Percentiles rank a stretch among this genome's conserved stretches.
Conservation (phyloP, 1,140 invertebrate species). For the Latrodectus geometricus region DNA sequence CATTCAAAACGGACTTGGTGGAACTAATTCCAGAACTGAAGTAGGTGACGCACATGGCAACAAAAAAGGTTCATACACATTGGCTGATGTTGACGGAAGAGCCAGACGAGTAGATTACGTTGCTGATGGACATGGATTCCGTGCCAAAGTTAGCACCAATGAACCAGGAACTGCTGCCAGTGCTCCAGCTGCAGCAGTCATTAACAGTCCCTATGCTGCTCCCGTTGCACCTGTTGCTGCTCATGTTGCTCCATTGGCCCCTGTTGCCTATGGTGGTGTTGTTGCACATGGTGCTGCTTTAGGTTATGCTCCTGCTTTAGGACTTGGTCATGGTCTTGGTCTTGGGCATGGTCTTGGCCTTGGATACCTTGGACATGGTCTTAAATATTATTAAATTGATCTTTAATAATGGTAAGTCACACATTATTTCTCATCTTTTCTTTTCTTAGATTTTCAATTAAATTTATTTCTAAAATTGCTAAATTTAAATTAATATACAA, state of each 20-base stretch:
- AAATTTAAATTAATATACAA: too few relatives aligned
- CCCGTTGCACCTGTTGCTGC: neutral
- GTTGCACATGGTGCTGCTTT: neutral
- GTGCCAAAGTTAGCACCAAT: slow-evolving; percentile 64
- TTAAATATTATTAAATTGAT: too few relatives aligned
- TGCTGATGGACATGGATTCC: slow-evolving; percentile 63
- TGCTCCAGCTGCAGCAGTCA: slow-evolving; percentile 56
- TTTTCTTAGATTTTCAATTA: too few relatives aligned
- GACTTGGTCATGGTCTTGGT: too few relatives aligned
- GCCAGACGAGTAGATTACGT: slow-evolving; percentile 62
- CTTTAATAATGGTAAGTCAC: too few relatives aligned
- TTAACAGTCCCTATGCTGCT: slow-evolving; percentile 11
- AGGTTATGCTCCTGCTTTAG: neutral
- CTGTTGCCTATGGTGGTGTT: too few relatives aligned
- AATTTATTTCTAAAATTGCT: too few relatives aligned
- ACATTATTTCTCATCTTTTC: too few relatives aligned
- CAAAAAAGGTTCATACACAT: slow-evolving; percentile 52
- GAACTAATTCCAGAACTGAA: slow-evolving; percentile 52
- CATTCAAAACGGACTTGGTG: slow-evolving; percentile 45
- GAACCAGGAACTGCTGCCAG: slow-evolving; percentile 64
- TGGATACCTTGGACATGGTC: too few relatives aligned
- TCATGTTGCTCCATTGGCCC: too few relatives aligned
- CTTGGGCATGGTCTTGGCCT: too few relatives aligned
- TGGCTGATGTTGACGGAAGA: slow-evolving; percentile 58
- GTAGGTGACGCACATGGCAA: slow-evolving; percentile 58